These are phyloP conservation scores for Chaenogobius annularis DNA, from an alignment of 2,113 vertebrate species.

Conservation along the genomic window DNA sequence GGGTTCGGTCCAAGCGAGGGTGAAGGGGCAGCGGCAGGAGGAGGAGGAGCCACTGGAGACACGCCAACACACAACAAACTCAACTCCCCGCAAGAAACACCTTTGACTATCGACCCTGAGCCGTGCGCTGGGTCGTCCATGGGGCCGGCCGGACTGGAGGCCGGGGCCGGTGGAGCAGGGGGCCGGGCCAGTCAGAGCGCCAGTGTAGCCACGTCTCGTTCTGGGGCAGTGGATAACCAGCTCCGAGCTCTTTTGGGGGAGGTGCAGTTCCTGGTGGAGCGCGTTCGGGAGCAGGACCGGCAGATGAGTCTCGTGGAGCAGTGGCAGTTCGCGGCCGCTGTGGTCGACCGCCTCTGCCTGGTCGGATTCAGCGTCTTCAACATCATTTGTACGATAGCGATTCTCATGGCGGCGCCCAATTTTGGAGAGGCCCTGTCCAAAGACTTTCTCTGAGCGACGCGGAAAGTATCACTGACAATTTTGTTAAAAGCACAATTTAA, in stretches of 20 bases:
- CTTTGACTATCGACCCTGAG: slow-evolving; percentile 43
- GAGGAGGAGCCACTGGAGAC: slow-evolving; percentile 33
- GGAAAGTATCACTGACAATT: not conserved
- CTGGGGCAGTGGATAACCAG: slow-evolving; percentile 78
- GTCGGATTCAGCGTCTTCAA: slow-evolving; percentile 82
- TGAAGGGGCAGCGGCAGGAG: slow-evolving; percentile 27
- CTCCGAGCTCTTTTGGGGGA: slow-evolving; percentile 77
- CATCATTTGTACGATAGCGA: slow-evolving; percentile 83
- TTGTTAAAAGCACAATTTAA: slow-evolving; percentile 54
- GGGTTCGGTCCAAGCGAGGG: slow-evolving; percentile 39
- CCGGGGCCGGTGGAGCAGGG: slow-evolving; percentile 45
- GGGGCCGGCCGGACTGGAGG: slow-evolving; percentile 63
- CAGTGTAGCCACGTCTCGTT: slow-evolving; percentile 52
- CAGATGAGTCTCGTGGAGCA: slow-evolving; percentile 70
- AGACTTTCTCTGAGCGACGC: slow-evolving; percentile 75
- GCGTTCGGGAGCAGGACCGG: slow-evolving; percentile 77
- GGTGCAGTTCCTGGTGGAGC: slow-evolving; percentile 76
- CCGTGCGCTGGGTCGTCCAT: slow-evolving; percentile 32
- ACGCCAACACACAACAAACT: slow-evolving; percentile 56
- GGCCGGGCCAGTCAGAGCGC: slow-evolving; percentile 31
- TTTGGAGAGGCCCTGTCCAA: slow-evolving; percentile 81
- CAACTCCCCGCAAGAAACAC: slow-evolving; percentile 76
- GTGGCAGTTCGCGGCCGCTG: slow-evolving; percentile 82
- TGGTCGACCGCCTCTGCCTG: slow-evolving; percentile 80
- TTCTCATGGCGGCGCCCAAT: slow-evolving; percentile 82